Evolutionary conservation across 1,140 invertebrate genomes (phyloP), one percentile per base, ranked within the genome.

Genomic region (Rhizoglyphus robini): DNA sequence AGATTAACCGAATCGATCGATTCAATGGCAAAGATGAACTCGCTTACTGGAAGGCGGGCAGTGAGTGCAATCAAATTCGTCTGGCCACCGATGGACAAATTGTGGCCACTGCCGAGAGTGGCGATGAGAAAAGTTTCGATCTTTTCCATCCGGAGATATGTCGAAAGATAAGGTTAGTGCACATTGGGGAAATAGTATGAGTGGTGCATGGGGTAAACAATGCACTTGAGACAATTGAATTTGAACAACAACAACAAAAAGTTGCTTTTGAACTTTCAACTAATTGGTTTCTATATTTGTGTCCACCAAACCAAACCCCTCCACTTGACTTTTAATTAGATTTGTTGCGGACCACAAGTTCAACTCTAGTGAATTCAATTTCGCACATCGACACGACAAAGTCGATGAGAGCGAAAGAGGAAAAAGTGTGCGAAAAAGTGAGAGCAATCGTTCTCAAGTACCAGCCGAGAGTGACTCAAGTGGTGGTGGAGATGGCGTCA

Each of bases 21-120:
- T 74, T 68, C 69, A 70, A 90, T 74, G 84, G 86, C 8, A 81
- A 82, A 47, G 78, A 80, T 1, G 78, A 65, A 30, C 25, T 72
- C 13, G 46, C 18, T 25, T 72, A 66, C 32, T 69, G 62, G 61
- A 25, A 30, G n/a, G 20, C n/a, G 48, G 15, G n/a, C 11, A 29
- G 23, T 15, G 49, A 69, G 13, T 69, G 68, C 30, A 69, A 69
- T 58, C 49, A 18, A 15, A 32, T 69, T 4, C 5, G 23, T 3
- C 48, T 38, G 15, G 30, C 25, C 20, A 69, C 68, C 23, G 68
- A 67, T 34, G 66, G 66, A 32, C 58, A 69, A 46, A 38, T 68
- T 18, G 3, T 47, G 30, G 25, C 65, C 11, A 68, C 49, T 1
- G 20, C 48, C 2, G 34, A 51, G 1, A 20, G n/a, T 15, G 32